These are phyloP conservation scores for Trogon melanurus DNA, from an alignment of 2,113 vertebrate genomes.

Conservation along the genomic window DNA sequence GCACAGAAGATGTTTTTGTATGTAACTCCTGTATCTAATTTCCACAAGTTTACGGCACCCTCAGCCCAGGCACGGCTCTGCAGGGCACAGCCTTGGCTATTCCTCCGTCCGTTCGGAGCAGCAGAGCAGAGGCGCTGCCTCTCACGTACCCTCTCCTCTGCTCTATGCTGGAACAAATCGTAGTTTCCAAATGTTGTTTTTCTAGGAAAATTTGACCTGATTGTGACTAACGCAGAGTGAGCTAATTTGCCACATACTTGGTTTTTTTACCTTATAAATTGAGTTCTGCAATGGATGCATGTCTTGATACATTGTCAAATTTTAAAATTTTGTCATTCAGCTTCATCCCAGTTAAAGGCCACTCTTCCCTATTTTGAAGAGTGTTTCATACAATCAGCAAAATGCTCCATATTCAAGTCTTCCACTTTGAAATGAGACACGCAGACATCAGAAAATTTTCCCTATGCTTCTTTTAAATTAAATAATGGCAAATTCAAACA, in stretches of 20 bases:
- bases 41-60: not conserved
- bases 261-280: not conserved
- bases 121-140: not conserved
- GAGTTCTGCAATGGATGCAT: not conserved
- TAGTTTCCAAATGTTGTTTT: not conserved
- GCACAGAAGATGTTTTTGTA: not conserved
- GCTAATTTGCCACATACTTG: not conserved
- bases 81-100: not conserved
- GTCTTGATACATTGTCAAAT: not conserved
- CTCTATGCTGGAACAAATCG: not conserved
- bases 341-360: not conserved
- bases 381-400: not conserved
- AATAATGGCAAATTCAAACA: not conserved
- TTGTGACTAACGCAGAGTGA: not conserved
- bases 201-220: not conserved
- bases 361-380: not conserved
- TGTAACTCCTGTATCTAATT: not conserved
- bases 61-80: not conserved
- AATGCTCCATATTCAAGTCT: not conserved
- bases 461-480: not conserved
- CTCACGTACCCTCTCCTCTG: not conserved
- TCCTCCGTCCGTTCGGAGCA: not conserved
- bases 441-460: not conserved
- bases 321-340: not conserved
- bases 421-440: not conserved